A percentile compares a stretch with the other conserved stretches of the same genome.
Evolutionary conservation across 2,888 invertebrate genomes (phyloP).

Genomic region (Halictus quadricinctus): DNA sequence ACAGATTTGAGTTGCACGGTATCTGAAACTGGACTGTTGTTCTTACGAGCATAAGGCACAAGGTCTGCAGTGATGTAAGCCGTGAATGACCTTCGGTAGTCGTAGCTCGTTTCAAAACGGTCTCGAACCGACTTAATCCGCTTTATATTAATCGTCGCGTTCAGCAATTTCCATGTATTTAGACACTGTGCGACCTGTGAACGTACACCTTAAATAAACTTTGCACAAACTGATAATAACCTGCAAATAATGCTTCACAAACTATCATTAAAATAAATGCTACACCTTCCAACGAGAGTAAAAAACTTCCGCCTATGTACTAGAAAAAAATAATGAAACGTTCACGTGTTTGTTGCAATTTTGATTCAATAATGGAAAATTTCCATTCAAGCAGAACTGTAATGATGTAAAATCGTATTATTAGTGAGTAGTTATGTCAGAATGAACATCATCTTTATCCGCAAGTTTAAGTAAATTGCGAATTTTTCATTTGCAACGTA

Average conservation of each 20-base stretch:
- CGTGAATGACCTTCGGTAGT: conserved; percentile 30
- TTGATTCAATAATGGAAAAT: too few relatives aligned
- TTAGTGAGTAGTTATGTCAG: too few relatives aligned
- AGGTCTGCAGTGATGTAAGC: conserved; percentile 56
- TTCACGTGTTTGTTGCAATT: too few relatives aligned
- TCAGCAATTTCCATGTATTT: neutral
- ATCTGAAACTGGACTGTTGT: conserved; percentile 32
- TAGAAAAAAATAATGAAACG: too few relatives aligned
- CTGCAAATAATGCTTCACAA: neutral
- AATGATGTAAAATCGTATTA: too few relatives aligned
- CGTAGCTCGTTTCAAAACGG: conserved; percentile 41
- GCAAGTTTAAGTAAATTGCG: too few relatives aligned
- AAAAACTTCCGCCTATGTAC: too few relatives aligned
- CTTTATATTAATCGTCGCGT: conserved; percentile 24
- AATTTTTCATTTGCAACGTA: too few relatives aligned
- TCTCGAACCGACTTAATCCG: conserved; percentile 36
- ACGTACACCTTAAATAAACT: neutral
- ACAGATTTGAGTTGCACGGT: neutral
- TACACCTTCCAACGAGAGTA: too few relatives aligned
- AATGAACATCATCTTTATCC: too few relatives aligned
- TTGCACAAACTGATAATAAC: neutral
- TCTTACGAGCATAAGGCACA: conserved; percentile 37
- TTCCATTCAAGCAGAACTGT: too few relatives aligned
- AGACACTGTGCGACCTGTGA: neutral
- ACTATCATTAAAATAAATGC: neutral